Evolutionary conservation across 2,113 vertebrate species (phyloP), one percentile per base, ranked within the genome.

Genomic region (Nanorana parkeri): DNA sequence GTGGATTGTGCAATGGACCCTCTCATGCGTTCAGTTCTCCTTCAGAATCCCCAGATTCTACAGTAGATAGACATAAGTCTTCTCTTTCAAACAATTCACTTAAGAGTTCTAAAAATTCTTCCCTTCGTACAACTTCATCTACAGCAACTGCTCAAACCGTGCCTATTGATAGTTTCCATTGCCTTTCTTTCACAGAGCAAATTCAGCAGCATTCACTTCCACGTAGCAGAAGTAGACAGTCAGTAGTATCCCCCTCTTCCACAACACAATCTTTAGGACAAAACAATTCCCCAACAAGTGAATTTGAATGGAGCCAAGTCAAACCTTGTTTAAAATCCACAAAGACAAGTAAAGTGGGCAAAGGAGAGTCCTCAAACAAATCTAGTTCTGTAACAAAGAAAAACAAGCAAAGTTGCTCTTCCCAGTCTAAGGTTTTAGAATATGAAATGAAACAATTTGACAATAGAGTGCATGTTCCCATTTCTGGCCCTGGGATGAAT

Each of bases 401-500:
- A 86, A 87, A 77, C 1, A 99, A 98, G 52, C 96, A 94, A 85
- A 92, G 87, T 19, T 87, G 88, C 61, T 93, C 94, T 24, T 91
- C 87, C 56, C 96, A 97, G 67, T 90, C 94, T 41, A 96, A 97
- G 89, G 96, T 97, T 84, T 86, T 97, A 81, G 98, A 99, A 87
- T 99, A 99, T 5, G 97, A 99, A 88, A 98, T 99, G 97, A 99
- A 96, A 84, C 96, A 97, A 88, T 96, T 99, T 52, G 96, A 98
- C 88, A 96, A 95, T 77, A 92, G 94, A 86, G 93, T 94, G 13
- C 92, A 94, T 6, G 58, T 94, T 67, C 92, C 94, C 89, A 97
- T 96, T 86, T 91, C 95, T 7, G 94, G 96, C 24, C 92, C 92
- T 0, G 92, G 87, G 24, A 85, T 90, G 19, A 86, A 90, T 19